These are phyloP conservation scores for Styela clava DNA, from an alignment of 23 tunicate species.

Conservation along the genomic window DNA sequence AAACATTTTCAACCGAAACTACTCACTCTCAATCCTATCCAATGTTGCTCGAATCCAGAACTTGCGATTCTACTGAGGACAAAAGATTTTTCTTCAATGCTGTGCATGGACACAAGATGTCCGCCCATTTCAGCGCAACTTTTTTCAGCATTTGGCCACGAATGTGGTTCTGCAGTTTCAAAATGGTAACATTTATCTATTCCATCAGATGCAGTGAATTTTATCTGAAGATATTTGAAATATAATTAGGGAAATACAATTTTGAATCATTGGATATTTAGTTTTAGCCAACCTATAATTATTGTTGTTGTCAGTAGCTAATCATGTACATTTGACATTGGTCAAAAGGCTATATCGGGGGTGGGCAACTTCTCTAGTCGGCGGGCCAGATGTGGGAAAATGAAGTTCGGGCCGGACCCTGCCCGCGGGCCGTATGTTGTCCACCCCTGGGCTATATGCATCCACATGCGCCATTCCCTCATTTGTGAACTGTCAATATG, in stretches of 20 bases:
- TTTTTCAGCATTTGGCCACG: constrained; percentile 55
- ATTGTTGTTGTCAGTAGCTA: too few species aligned
- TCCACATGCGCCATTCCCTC: too few species aligned
- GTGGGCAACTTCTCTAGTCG: too few species aligned
- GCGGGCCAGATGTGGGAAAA: too few species aligned
- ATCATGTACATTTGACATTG: too few species aligned
- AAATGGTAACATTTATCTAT: constrained; percentile 79
- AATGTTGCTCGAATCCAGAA: constrained; percentile 20
- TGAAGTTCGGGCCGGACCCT: too few species aligned
- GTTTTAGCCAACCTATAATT: too few species aligned
- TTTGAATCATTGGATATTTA: background rate
- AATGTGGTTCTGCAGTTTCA: constrained; percentile 15
- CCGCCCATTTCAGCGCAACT: constrained; percentile 64
- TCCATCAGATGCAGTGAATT: constrained; percentile 31
- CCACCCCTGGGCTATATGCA: too few species aligned
- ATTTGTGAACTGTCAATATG: too few species aligned
- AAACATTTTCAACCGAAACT: too few species aligned
- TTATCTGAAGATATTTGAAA: constrained; percentile 17
- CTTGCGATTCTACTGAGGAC: constrained; percentile 44
- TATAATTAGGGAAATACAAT: background rate
- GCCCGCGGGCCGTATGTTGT: too few species aligned
- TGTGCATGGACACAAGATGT: constrained; percentile 80
- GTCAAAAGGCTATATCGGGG: too few species aligned
- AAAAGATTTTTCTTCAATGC: constrained; percentile 56
- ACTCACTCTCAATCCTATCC: constrained; percentile 82